A percentile compares a stretch with the other conserved stretches of the same genome.
Evolutionary conservation across 2,888 invertebrate genomes (phyloP).

Genomic region (Pachymerium ferrugineum): DNA sequence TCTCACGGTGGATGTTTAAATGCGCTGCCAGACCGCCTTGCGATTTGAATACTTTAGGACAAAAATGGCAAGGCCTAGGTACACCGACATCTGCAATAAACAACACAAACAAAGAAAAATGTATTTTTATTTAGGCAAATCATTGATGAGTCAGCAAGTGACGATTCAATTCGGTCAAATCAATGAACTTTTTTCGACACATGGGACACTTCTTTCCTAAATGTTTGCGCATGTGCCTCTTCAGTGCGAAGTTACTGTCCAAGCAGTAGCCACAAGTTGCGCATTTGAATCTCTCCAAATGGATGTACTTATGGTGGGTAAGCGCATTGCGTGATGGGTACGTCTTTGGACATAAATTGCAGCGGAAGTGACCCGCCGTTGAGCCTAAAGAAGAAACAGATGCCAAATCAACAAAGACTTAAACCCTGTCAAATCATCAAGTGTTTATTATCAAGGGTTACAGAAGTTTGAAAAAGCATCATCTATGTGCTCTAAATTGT

Average conservation of each 20-base stretch:
- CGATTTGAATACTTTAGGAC: background rate
- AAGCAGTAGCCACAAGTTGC: slow-evolving; percentile 23
- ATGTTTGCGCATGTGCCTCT: slow-evolving; percentile 14
- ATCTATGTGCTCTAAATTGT: too few relatives aligned
- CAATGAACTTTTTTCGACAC: background rate
- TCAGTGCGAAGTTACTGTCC: slow-evolving; percentile 18
- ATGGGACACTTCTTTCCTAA: background rate
- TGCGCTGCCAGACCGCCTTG: background rate
- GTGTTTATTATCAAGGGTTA: too few relatives aligned
- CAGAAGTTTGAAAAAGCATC: too few relatives aligned
- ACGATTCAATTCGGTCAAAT: background rate
- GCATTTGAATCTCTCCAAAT: slow-evolving; percentile 29
- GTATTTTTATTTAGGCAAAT: background rate
- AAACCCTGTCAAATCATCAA: too few relatives aligned
- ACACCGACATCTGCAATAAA: background rate
- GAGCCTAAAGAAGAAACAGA: background rate
- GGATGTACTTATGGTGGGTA: slow-evolving; percentile 26
- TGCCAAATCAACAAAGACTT: background rate
- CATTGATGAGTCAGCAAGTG: background rate
- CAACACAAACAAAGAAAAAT: background rate
- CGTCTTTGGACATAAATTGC: slow-evolving; percentile 7
- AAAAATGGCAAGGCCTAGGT: background rate
- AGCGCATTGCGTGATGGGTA: slow-evolving; percentile 27
- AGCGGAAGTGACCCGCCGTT: background rate
- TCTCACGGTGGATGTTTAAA: background rate